Percentiles rank a stretch among this genome's conserved stretches.
Conservation (phyloP, 2,888 invertebrate species). For the Dioctria rufipes region DNA sequence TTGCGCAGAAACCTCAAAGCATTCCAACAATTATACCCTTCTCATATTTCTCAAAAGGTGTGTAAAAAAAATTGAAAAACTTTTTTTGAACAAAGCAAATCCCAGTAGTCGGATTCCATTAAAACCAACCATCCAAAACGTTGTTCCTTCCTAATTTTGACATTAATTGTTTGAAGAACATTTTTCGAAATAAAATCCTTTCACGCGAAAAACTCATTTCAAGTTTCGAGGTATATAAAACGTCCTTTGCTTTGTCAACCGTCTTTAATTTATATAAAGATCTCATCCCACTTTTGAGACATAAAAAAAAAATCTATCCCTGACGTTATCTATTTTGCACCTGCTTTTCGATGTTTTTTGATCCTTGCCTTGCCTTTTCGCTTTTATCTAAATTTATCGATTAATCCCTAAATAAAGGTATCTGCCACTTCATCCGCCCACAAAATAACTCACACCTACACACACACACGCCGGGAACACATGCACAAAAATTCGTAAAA, state of each 20-base stretch:
- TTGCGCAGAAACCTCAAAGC: too few species aligned
- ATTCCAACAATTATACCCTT: too few species aligned
- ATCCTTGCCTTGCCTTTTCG: not conserved
- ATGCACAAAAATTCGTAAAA: not conserved
- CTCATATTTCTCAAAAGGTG: too few species aligned
- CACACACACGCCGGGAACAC: not conserved
- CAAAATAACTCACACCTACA: not conserved
- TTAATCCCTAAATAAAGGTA: slow-evolving; percentile 25
- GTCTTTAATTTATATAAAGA: not conserved
- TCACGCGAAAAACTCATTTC: slow-evolving; percentile 29
- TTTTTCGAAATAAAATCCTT: not conserved
- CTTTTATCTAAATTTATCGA: slow-evolving; percentile 37
- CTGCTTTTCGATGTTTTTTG: slow-evolving; percentile 2
- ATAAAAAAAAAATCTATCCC: not conserved
- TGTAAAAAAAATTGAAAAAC: too few species aligned
- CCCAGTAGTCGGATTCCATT: not conserved
- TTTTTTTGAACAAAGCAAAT: too few species aligned
- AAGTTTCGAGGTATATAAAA: not conserved
- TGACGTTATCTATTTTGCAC: not conserved
- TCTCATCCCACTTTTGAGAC: not conserved
- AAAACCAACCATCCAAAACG: not conserved
- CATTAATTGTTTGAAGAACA: slow-evolving; percentile 28
- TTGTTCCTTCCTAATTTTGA: not conserved
- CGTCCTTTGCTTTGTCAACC: slow-evolving; percentile 30
- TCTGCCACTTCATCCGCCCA: slow-evolving; percentile 7